Evolutionary conservation across 2,113 vertebrate genomes (phyloP).

Genomic region (Oreotragus oreotragus): DNA sequence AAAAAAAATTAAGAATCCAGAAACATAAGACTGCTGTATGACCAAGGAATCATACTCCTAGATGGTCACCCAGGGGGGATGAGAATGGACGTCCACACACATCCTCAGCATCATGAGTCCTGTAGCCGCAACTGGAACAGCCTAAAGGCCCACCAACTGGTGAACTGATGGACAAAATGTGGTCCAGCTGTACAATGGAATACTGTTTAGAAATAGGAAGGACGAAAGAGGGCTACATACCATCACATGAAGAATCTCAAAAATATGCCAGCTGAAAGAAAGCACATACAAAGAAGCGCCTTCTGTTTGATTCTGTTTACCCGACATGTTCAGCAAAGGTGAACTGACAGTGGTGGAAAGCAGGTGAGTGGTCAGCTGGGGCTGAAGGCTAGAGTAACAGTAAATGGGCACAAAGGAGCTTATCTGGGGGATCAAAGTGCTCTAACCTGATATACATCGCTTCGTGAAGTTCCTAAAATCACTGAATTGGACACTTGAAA

Average conservation of each 20-base stretch:
- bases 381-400: not conserved
- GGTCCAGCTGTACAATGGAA: accelerated
- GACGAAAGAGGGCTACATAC: not conserved
- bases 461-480: not conserved
- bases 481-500: not conserved
- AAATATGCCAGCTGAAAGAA: not conserved
- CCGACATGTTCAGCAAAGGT: not conserved
- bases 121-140: not conserved
- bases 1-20: not conserved
- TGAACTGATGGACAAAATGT: not conserved
- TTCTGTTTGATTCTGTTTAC: not conserved
- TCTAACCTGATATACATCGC: not conserved
- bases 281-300: not conserved
- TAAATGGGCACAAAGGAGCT: not conserved
- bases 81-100: not conserved
- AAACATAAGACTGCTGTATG: not conserved
- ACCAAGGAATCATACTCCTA: not conserved
- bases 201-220: not conserved
- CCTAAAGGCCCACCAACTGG: not conserved
- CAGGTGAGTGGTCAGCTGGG: not conserved
- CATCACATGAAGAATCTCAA: not conserved
- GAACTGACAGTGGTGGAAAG: not conserved
- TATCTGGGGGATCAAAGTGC: not conserved
- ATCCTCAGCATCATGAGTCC: not conserved
- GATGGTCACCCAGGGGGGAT: not conserved